Evolutionary conservation across 1,140 invertebrate genomes (phyloP), one percentile per base, ranked within the genome.

Genomic region (Bombus polaris): DNA sequence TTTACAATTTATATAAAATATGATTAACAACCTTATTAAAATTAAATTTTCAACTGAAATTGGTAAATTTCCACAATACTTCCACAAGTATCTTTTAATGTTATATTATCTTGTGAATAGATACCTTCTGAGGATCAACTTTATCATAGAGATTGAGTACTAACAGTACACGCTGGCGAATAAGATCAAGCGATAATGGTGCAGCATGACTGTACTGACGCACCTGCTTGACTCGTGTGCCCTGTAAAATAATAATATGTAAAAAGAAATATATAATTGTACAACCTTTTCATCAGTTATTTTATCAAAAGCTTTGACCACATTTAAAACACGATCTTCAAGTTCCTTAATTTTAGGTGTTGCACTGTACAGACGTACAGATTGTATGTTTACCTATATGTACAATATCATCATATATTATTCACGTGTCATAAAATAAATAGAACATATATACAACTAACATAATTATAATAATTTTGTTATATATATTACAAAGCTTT

Each of bases 121-220:
- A 94, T 98, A 99, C 98, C 98, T 99, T 99, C 89, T 97, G 96
- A 90, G 98, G 97, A 94, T 98, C 97, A 95, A 99, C 96, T 97
- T 99, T 99, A 96, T 99, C 99, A 96, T 98, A 99, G 89, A 99
- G 97, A 96, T 98, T 98, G 86, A 99, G 97, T 86, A 99, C 98
- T 94, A 99, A 97, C 91, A 99, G 95, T 82, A 99, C 98, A 93
- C 99, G 97, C 94, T 98, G 97, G 93, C 96, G 95, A 95, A 99
- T 98, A 92, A 98, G 96, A 90, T 98, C 97, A 93, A 99, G 95
- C 85, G 97, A 96, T 92, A 98, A 95, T 90, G 98, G 97, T 88
- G 96, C 96, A 88, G 96, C 96, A 87, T 94, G 95, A 95, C 97
- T 97, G 96, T 98, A 98, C 94, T 96, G 96, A 95, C 97, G 96